Evolutionary conservation across 2,888 invertebrate species (phyloP), one percentile per base, ranked within the genome.

Genomic region (Litoditis marina): DNA sequence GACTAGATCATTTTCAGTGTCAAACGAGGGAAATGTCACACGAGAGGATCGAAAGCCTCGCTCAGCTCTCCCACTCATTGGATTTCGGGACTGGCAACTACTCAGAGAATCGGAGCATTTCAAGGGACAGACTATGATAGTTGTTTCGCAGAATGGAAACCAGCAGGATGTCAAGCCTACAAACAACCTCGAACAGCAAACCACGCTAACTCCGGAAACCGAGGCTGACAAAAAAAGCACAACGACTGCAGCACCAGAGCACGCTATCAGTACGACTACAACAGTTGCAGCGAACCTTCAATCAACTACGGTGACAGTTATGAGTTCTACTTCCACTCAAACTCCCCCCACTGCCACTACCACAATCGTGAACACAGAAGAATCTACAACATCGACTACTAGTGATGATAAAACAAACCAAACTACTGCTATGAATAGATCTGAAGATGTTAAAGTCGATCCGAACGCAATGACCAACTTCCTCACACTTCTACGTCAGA

Each of bases 41-140:
- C 60, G 49, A 51, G 53, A 60, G 46, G 52, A 46, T 11, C 22
- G 55, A 47, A 55, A 31, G 19, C 22, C 49, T 11, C 46, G 54
- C 16, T 42, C 54, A 6, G 44, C 51, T 19, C 62, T 57, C 7
- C 62, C 62, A 11, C 30, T 62, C 8, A 73, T 73, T 54, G 71
- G 73, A 6, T 66, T 62, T 39, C 61, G 65, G 11, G 73, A 71
- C 39, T 73, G 73, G 73, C 65, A 71, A 53, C 60, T 65, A 19
- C 66, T 69, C 25, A 54, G 63, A 32, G 51, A 60, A 13, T 68
- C 69, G 27, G 66, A 68, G 31, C 53, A 68, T 25, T 73, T 69
- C 36, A 68, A 65, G 32, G 70, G 70, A 25, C 68, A 71, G 55
- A 58, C 71, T 61, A 74, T 76, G 73, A 50, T 76, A 49, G 68